phyloP scores from a whole-genome alignment of 2,797 vertebrate species.

The Ctenopoma multispine region DNA sequence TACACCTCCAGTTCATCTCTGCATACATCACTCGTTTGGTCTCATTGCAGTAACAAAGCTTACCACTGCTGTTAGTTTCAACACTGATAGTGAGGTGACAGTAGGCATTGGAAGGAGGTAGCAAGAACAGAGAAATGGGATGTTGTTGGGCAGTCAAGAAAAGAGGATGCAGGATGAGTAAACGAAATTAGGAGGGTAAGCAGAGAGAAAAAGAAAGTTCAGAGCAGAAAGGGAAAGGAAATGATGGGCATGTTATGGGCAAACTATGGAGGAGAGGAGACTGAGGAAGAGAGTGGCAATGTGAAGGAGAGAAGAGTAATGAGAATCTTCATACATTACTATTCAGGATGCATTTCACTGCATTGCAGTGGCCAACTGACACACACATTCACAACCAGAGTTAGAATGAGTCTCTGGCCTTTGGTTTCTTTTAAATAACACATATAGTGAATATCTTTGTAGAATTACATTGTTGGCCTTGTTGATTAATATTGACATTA shows the following conservation, averaged over 20 bases:
- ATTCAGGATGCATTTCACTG: slow-evolving; percentile 69
- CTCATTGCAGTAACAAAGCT: no score
- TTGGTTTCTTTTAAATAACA: slow-evolving; percentile 7
- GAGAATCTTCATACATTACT: slow-evolving; percentile 47
- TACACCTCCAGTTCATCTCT: no score
- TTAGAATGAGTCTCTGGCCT: background rate
- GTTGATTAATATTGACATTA: slow-evolving; percentile 9
- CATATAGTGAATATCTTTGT: slow-evolving; percentile 4
- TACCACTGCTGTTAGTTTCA: background rate
- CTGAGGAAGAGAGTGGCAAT: background rate
- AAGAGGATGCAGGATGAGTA: background rate
- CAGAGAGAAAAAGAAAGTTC: slow-evolving; percentile 4
- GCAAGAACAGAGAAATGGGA: no score
- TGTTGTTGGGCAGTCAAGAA: background rate
- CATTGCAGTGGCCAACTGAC: slow-evolving; percentile 71
- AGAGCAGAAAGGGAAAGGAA: background rate
- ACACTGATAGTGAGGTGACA: background rate
- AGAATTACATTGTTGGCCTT: background rate
- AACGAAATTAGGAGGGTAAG: background rate
- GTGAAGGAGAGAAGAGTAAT: slow-evolving; percentile 30
- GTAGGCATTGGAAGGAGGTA: no score
- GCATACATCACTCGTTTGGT: background rate
- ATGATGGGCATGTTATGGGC: slow-evolving; percentile 2
- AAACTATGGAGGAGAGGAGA: background rate
- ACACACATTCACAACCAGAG: slow-evolving; percentile 55